Base-by-base conservation (phyloP, 2,797 vertebrate genomes). In the Schizopygopsis malacanthus region DNA sequence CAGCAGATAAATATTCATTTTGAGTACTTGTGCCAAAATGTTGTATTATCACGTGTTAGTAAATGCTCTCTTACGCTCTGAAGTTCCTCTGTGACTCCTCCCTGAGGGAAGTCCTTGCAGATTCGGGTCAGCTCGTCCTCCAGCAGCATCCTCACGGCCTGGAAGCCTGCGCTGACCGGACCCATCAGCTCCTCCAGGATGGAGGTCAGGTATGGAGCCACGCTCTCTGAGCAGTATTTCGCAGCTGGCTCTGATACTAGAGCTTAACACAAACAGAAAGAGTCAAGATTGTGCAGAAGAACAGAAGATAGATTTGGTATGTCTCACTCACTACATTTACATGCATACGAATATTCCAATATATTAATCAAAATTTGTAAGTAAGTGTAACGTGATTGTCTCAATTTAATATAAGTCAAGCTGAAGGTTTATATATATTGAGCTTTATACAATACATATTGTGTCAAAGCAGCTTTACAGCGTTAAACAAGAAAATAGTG, bases 121-220 rank as follows among this genome's bases (percentile, higher is more conserved):
- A 91, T 87, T 0, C 81, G 83, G 56, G 91, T 91, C 88, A 94
- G 92, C 83, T 93, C 87, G 2, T 85, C 76, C 54, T 90, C 91
- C 41, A 94, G 87, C 0, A 89, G 90, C 9, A 56, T 78, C 65
- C 90, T 91, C 89, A 93, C 92, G 16, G 87, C 90, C 67, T 92
- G 89, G 61, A 94, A 90, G 13, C 96, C 96, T 0, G 93, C 94
- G 33, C 96, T 96, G 79, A 97, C 94, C 0, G 96, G 96, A 43
- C 94, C 96, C 92, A 96, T 96, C 12, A 98, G 93, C 67, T 94
- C 97, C 89, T 98, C 96, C 72, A 98, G 93, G 87, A 98, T 94
- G 86, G 97, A 97, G 0, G 94, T 75, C 82, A 98, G 89, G 89
- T 96, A 97, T 0, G 97, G 97, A 39, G 94, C 94, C 63, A 97